Conservation (phyloP, 2,797 vertebrate species). For the Ficedula albicollis region DNA sequence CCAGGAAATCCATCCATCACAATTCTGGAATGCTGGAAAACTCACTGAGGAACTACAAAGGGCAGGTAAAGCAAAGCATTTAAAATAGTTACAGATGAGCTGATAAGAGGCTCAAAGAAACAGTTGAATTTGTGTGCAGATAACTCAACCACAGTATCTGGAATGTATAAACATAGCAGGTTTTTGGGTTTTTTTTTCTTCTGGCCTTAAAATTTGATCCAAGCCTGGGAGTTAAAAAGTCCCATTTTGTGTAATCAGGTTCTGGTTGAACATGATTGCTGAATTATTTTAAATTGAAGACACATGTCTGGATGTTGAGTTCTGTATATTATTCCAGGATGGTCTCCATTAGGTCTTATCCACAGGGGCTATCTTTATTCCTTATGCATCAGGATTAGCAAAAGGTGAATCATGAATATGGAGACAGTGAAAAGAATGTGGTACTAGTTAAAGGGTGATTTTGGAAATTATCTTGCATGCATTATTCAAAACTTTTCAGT, state of each 20-base stretch:
- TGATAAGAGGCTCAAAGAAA: constrained; percentile 74
- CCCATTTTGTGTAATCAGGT: constrained; percentile 87
- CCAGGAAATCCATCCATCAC: constrained; percentile 59
- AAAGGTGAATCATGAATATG: constrained; percentile 74
- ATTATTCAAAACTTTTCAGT: constrained; percentile 76
- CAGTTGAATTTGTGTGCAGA: constrained; percentile 72
- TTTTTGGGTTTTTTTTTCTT: constrained; percentile 3
- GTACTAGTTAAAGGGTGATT: constrained; percentile 78
- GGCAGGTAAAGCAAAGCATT: constrained; percentile 62
- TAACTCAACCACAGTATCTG: constrained; percentile 74
- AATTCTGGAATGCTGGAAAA: constrained; percentile 41
- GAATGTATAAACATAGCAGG: constrained; percentile 77
- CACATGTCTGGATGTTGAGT: constrained; percentile 80
- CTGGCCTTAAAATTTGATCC: constrained; percentile 80
- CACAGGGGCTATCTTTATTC: constrained; percentile 82
- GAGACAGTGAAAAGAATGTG: constrained; percentile 78
- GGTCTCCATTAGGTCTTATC: constrained; percentile 82
- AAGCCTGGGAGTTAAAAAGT: constrained; percentile 84
- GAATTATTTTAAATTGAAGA: constrained; percentile 87
- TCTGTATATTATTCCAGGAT: constrained; percentile 82
- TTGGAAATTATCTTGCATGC: constrained; percentile 77
- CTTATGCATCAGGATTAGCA: constrained; percentile 76
- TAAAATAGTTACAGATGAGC: constrained; percentile 62
- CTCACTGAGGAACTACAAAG: constrained; percentile 63
- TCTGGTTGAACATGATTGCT: constrained; percentile 86